Base-by-base conservation (phyloP, 2,888 invertebrate genomes). In the Clepsis dumicolana region DNA sequence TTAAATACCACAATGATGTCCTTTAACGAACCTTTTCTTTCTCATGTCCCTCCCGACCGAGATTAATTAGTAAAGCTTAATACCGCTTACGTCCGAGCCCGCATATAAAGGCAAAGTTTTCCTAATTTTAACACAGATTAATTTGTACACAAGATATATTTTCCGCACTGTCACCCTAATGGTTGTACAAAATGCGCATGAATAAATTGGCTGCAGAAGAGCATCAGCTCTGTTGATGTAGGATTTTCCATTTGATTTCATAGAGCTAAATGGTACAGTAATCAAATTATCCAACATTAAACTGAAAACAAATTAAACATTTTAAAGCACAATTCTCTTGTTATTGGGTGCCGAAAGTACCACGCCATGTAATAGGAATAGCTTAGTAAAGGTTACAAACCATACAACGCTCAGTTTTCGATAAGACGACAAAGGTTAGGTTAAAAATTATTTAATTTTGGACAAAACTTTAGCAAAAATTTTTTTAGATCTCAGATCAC, bases 201-300 rank as follows among this genome's bases (percentile, higher is more conserved):
- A 50, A 64, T 44, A 44, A 48, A 32, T 44, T 52, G 62, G 21
- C 54, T 35, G 57, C n/a, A 60, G 78, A 79, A 72, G 73, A 71
- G 71, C 77, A 77, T 27, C 57, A n/a, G n/a, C n/a, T 62, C 8
- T 18, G 24, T 57, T 60, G 27, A 21, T 44, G 21, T 21, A 12
- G 12, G 48, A 21, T 21, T 24, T 4, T 10, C 21, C 10, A 21
- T 21, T 48, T 48, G 21, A 4, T 44, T 44, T 44, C 16, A n/a
- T n/a, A n/a, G n/a, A n/a, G n/a, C n/a, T n/a, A n/a, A n/a, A n/a
- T n/a, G n/a, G n/a, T n/a, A n/a, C n/a, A n/a, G 38, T n/a, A n/a
- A 38, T 38, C 32, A 12, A 35, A 10, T 12, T 5, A 29, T 4
- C 7, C 4, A 29, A 4, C 29, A 7, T 5, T 7, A 4, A 3